Evolutionary conservation across 2,113 vertebrate species (phyloP).

Genomic region (Silurus asotus): DNA sequence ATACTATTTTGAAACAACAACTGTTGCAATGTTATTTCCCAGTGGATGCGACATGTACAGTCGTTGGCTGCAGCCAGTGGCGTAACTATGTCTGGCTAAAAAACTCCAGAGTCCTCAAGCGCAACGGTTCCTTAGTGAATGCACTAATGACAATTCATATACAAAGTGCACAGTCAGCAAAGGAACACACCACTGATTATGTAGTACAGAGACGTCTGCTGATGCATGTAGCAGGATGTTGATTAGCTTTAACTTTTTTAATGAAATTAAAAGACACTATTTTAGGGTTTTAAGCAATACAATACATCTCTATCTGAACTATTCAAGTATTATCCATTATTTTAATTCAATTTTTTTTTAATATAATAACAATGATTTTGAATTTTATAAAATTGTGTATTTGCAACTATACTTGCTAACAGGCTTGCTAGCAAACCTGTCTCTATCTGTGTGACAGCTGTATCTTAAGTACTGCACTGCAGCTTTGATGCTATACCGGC

Average conservation of each 20-base stretch:
- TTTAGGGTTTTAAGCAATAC: neutral
- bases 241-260: neutral
- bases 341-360: too few species aligned
- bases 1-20: slow-evolving; percentile 41
- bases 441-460: neutral
- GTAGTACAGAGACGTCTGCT: too few species aligned
- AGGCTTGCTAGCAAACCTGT: neutral
- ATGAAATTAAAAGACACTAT: neutral
- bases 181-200: neutral
- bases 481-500: neutral
- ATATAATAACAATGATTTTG: too few species aligned
- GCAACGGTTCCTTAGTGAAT: neutral
- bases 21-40: slow-evolving; percentile 38
- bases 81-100: slow-evolving; percentile 50
- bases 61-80: slow-evolving; percentile 25
- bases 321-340: too few species aligned
- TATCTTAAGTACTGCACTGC: neutral
- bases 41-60: slow-evolving; percentile 4
- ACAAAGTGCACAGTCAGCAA: slow-evolving; percentile 17
- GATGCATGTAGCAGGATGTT: neutral
- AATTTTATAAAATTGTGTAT: too few species aligned
- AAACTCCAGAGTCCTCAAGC: slow-evolving; percentile 2
- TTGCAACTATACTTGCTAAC: too few species aligned
- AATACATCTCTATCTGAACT: neutral
- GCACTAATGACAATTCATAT: neutral